A percentile compares a stretch with the other conserved stretches of the same genome.
These are phyloP conservation scores for Malurus alboscapulatus DNA, from an alignment of 2,113 vertebrate species.

Conservation along the genomic window DNA sequence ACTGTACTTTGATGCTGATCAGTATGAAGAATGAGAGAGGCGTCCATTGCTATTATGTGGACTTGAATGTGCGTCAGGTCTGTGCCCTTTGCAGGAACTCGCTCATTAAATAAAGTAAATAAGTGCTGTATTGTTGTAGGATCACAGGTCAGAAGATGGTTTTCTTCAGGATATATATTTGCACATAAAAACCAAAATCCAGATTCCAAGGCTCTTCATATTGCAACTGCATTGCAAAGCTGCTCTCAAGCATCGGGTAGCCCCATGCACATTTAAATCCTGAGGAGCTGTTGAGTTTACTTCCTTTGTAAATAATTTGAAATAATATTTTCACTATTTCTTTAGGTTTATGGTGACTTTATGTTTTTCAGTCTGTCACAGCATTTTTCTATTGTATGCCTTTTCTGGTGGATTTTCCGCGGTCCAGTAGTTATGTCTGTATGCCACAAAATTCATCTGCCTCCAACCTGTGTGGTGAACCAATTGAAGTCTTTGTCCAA, in stretches of 20 bases:
- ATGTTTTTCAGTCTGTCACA: background rate
- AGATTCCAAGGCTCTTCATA: background rate
- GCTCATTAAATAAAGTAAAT: background rate
- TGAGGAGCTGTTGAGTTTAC: background rate
- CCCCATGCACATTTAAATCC: background rate
- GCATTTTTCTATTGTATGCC: background rate
- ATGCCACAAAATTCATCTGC: background rate
- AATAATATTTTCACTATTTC: background rate
- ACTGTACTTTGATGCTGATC: background rate
- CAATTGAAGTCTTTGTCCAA: background rate
- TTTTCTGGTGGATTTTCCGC: background rate
- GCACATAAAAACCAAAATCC: background rate
- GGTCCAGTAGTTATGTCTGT: background rate
- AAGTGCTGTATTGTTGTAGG: background rate
- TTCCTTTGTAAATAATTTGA: background rate
- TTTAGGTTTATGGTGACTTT: background rate
- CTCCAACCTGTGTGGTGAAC: background rate
- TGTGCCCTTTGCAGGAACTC: background rate
- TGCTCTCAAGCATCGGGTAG: accelerated
- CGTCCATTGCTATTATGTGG: background rate
- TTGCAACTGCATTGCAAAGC: background rate
- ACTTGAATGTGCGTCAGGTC: background rate
- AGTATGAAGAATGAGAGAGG: background rate
- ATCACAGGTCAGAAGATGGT: background rate
- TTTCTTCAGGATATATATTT: background rate